Evolutionary conservation across 2,888 invertebrate genomes (phyloP), one percentile per base, ranked within the genome.

Genomic region (Torymus auratus): DNA sequence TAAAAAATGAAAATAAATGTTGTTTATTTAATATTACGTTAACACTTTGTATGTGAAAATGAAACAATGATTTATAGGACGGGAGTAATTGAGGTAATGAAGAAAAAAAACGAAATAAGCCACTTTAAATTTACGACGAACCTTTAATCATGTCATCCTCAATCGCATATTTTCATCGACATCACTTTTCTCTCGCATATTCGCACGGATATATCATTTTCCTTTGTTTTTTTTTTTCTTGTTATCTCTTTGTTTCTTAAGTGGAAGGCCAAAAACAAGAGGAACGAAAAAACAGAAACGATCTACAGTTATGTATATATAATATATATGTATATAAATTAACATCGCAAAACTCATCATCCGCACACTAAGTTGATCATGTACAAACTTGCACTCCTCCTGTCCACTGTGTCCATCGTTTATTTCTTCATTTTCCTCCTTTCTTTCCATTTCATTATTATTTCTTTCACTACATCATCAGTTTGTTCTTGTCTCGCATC

Each of bases 271-370:
- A 65, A 78, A 77, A 73, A 23, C 50, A 58, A n/a, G 56, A 64
- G 20, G 20, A 17, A 73, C 12, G 17, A 74, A 55, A 64, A 52
- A n/a, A 28, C 62, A 17, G 69, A 71, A 71, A 64, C 53, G 17
- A 71, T 71, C 65, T 58, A 71, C 70, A 56, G 58, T 52, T 60
- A 60, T 28, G 52, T 67, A 75, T 17, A 50, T 65, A 56, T 67
- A 58, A 73, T 53, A 50, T 56, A 58, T 67, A 60, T 75, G 60
- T 67, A 52, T 60, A 75, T 67, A 77, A 77, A 70, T 77, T 70
- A 70, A 77, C 62, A 64, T 70, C 28, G 61, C 20, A 62, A 77
- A 71, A 78, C 28, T 78, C 53, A 78, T 78, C 53, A 71, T 78
- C 52, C 69, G 56, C 69, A 77, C 76, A 77, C 20, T 77, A 64